Conservation (phyloP, 2,888 invertebrate species). For the Vesta saturnalis region DNA sequence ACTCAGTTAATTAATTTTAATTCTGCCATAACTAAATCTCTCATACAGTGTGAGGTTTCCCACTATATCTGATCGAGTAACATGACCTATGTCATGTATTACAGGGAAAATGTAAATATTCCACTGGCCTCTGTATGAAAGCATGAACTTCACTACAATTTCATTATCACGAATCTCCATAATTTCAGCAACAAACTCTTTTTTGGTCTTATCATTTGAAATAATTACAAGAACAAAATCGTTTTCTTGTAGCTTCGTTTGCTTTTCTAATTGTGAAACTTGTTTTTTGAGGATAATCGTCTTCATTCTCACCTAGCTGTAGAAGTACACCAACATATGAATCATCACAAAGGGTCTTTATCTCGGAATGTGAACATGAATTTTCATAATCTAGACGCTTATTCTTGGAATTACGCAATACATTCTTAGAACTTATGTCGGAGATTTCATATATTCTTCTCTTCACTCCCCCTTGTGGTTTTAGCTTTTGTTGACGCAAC, state of each 20-base stretch:
- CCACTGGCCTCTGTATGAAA: neutral
- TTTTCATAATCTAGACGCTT: conserved; percentile 3
- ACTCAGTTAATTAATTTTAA: neutral
- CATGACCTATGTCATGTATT: neutral
- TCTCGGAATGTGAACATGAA: neutral
- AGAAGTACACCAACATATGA: neutral
- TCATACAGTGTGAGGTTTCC: neutral
- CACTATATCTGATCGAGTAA: conserved; percentile 2
- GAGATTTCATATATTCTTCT: too few species aligned
- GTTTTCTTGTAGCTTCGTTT: neutral
- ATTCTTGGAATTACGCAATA: neutral
- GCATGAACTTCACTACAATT: neutral
- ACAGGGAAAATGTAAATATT: neutral
- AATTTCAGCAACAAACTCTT: conserved; percentile 3
- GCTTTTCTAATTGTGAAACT: too few species aligned
- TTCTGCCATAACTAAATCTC: neutral
- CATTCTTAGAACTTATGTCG: too few species aligned
- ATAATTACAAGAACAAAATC: neutral
- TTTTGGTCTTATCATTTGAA: neutral
- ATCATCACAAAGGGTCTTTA: neutral
- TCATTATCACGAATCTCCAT: conserved; percentile 2
- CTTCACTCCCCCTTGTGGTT: too few species aligned
- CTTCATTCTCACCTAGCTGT: too few species aligned
- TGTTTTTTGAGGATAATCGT: too few species aligned
- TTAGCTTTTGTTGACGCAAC: too few species aligned